phyloP scores from a whole-genome alignment of 2,797 vertebrate species.

The Myotis pilosus region DNA sequence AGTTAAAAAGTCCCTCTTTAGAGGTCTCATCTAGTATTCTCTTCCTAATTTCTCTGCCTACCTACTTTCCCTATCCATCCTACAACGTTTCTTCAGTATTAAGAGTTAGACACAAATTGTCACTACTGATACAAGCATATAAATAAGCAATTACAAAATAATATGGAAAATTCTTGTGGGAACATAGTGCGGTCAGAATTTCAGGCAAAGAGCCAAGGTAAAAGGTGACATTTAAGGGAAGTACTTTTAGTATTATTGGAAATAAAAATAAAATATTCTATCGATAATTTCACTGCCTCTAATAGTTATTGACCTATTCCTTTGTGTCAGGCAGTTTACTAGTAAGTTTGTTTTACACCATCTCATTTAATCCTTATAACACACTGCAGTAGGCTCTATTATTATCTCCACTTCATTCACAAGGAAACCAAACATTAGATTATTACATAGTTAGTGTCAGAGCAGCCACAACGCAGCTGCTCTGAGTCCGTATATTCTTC shows the following conservation, averaged over 20 bases:
- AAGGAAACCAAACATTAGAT: slow-evolving; percentile 9
- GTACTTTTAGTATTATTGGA: neutral
- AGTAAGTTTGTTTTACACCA: neutral
- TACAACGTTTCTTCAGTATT: neutral
- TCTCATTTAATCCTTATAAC: neutral
- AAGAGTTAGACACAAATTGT: neutral
- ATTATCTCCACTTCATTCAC: neutral
- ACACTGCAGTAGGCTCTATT: neutral
- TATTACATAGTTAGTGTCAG: neutral
- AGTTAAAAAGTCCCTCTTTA: slow-evolving; percentile 28
- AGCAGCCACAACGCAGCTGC: too few relatives aligned
- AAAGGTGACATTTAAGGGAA: slow-evolving; percentile 18
- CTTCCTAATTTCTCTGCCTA: neutral
- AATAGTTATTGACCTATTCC: neutral
- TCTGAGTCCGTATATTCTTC: too few relatives aligned
- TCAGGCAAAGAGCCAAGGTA: neutral
- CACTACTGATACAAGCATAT: neutral
- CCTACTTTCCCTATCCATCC: neutral
- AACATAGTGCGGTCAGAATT: neutral
- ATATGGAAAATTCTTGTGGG: neutral
- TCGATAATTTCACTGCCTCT: neutral
- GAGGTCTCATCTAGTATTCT: neutral
- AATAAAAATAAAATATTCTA: neutral
- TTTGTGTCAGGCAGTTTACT: slow-evolving; percentile 3
- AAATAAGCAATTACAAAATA: neutral